phyloP scores from a whole-genome alignment of 2,888 invertebrate species.

The Polylopha cassiicola region DNA sequence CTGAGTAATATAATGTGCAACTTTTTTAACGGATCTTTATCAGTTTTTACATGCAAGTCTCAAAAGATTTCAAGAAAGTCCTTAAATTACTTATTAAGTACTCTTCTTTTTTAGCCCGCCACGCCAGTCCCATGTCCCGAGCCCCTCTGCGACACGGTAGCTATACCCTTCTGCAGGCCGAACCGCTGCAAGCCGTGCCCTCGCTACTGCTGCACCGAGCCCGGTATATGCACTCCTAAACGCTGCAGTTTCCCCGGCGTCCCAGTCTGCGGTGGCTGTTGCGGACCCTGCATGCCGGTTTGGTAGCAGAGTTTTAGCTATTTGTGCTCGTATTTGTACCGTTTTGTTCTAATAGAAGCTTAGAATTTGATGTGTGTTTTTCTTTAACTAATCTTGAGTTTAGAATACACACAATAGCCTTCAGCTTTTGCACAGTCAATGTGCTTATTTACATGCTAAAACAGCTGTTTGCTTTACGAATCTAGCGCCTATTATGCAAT shows the following conservation, averaged over 20 bases:
- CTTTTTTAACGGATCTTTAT: too few species aligned
- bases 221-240: slow-evolving; percentile 54
- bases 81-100: slow-evolving; percentile 11
- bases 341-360: too few species aligned
- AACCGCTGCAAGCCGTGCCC: slow-evolving; percentile 76
- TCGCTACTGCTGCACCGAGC: slow-evolving; percentile 70
- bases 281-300: slow-evolving; percentile 67
- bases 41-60: background rate
- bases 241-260: slow-evolving; percentile 66
- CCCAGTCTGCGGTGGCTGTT: slow-evolving; percentile 52
- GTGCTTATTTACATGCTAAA: background rate
- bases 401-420: too few species aligned
- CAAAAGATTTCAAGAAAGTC: background rate
- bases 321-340: background rate
- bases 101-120: slow-evolving; percentile 36
- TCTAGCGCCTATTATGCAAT: too few species aligned
- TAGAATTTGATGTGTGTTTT: too few species aligned
- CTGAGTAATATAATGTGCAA: too few species aligned
- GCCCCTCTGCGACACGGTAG: slow-evolving; percentile 51
- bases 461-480: too few species aligned
- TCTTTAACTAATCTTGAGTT: too few species aligned
- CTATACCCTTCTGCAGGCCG: slow-evolving; percentile 72
- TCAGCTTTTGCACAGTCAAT: background rate
- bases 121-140: slow-evolving; percentile 41
- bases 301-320: slow-evolving; percentile 41